Conservation (phyloP, 2,797 vertebrate species). For the Sphenopsis melanotis region DNA sequence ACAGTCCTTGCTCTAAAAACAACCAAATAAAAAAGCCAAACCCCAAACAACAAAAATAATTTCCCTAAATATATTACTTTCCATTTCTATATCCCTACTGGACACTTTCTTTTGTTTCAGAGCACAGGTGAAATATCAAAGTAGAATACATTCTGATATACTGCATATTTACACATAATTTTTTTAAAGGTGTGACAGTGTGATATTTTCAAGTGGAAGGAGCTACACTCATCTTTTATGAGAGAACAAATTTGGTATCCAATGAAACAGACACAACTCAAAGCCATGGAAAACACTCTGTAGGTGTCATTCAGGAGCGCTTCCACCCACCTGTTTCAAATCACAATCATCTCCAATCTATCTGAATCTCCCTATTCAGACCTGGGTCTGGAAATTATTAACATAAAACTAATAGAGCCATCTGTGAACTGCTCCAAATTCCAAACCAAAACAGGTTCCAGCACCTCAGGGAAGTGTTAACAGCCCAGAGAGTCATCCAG, state of each 20-base stretch:
- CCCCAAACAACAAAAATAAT: not conserved
- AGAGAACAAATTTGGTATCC: not conserved
- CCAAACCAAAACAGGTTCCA: not conserved
- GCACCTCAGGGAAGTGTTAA: conserved; percentile 1
- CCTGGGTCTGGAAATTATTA: not conserved
- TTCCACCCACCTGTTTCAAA: not conserved
- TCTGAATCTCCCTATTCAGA: not conserved
- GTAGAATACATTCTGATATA: not conserved
- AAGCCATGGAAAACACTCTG: not conserved
- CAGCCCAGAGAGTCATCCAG: not conserved
- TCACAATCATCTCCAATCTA: not conserved
- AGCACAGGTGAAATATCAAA: too few species aligned
- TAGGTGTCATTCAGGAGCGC: not conserved
- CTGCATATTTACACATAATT: not conserved
- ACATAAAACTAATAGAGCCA: not conserved
- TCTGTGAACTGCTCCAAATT: not conserved
- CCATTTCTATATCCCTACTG: not conserved
- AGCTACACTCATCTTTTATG: not conserved
- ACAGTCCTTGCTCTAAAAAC: not conserved
- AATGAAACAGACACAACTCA: not conserved
- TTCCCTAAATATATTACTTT: not conserved
- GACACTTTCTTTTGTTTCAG: not conserved
- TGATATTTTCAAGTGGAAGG: not conserved
- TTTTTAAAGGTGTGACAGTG: not conserved
- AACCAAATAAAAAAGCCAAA: not conserved